A percentile compares a stretch with the other conserved stretches of the same genome.
Conservation (phyloP, 2,888 invertebrate genomes). For the Aproaerema taeniolella region DNA sequence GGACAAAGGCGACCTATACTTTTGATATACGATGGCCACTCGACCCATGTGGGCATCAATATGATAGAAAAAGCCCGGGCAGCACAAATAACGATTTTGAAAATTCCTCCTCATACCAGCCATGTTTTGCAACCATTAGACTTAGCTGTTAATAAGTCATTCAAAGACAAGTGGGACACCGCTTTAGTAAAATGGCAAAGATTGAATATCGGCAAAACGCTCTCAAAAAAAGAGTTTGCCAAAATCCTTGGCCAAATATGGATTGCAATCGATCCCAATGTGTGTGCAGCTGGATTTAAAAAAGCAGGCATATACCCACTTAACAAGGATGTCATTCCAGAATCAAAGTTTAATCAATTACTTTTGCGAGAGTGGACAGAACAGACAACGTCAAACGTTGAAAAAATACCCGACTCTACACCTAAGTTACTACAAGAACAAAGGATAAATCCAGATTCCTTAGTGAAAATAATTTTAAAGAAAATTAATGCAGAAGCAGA, state of each 20-base stretch:
- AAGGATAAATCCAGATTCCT: background rate
- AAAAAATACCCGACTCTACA: background rate
- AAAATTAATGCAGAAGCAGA: background rate
- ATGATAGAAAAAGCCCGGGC: conserved; percentile 22
- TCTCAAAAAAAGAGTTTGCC: conserved; percentile 23
- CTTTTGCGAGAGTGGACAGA: conserved; percentile 18
- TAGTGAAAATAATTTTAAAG: background rate
- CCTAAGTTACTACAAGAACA: conserved; percentile 1
- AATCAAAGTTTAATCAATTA: conserved; percentile 18
- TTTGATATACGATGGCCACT: conserved; percentile 30
- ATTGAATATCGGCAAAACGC: conserved; percentile 17
- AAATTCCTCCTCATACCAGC: background rate
- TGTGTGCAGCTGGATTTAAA: conserved; percentile 20
- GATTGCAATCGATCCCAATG: conserved; percentile 19
- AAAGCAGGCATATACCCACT: conserved; percentile 25
- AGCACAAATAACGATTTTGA: conserved; percentile 17
- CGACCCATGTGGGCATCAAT: conserved; percentile 25
- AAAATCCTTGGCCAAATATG: conserved; percentile 22
- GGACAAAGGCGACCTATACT: conserved; percentile 24
- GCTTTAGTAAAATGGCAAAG: conserved; percentile 18
- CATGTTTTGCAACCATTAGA: conserved; percentile 11
- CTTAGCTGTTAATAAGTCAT: conserved; percentile 20
- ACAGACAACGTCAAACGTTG: conserved; percentile 6
- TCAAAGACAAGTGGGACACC: conserved; percentile 18
- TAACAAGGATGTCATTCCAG: conserved; percentile 19